Evolutionary conservation across 2,113 vertebrate genomes (phyloP).

Genomic region (Oenanthe melanoleuca): DNA sequence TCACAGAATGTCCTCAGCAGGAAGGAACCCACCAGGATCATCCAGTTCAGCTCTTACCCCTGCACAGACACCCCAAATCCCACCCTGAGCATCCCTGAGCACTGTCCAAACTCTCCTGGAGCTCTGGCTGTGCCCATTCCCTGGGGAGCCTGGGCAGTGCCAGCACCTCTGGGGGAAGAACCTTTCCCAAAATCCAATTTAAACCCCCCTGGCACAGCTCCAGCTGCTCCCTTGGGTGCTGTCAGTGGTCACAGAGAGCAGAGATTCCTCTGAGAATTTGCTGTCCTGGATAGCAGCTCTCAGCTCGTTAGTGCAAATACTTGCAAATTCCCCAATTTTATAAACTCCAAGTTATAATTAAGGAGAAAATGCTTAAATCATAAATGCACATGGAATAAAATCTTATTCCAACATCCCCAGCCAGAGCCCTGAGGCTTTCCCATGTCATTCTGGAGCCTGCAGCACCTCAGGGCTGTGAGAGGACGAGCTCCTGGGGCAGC

Average conservation of each 20-base stretch:
- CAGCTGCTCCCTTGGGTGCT: background rate
- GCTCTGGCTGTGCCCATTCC: background rate
- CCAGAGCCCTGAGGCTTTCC: background rate
- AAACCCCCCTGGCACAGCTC: background rate
- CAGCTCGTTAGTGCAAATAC: background rate
- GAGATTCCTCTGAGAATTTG: background rate
- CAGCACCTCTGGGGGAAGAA: background rate
- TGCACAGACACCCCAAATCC: background rate
- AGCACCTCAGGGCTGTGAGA: background rate
- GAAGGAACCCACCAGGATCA: background rate
- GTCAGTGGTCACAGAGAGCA: background rate
- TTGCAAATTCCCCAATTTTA: background rate
- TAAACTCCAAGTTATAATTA: background rate
- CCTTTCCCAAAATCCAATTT: background rate
- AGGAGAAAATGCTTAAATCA: background rate
- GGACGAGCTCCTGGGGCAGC: background rate
- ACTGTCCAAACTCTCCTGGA: accelerated
- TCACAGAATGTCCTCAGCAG: background rate
- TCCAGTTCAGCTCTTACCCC: accelerated
- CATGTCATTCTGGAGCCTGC: accelerated
- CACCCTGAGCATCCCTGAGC: background rate
- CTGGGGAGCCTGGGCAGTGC: background rate
- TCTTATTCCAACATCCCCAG: background rate
- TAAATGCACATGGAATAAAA: background rate
- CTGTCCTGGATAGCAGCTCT: background rate